Percentiles rank a stretch among this genome's conserved stretches.
phyloP scores from a whole-genome alignment of 1,140 invertebrate genomes.

The Hetaerina americana region DNA sequence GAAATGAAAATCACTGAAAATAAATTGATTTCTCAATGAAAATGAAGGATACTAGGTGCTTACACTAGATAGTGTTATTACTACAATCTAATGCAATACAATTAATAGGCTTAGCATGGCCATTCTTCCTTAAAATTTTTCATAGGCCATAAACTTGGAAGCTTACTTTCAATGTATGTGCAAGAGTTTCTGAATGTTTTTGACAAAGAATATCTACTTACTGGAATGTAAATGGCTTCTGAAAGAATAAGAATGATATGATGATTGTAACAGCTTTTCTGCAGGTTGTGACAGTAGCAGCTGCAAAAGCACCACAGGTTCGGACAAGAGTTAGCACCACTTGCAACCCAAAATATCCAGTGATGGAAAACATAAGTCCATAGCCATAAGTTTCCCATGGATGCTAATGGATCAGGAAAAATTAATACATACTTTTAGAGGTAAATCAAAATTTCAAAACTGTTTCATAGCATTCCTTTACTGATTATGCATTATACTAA shows the following conservation, averaged over 20 bases:
- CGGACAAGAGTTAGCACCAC: conserved; percentile 79
- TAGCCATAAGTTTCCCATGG: conserved; percentile 70
- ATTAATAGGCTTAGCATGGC: background rate
- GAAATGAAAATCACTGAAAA: background rate
- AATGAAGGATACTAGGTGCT: background rate
- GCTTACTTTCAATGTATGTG: background rate
- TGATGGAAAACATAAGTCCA: conserved; percentile 70
- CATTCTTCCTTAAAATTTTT: background rate
- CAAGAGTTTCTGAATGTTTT: background rate
- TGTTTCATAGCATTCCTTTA: too few relatives aligned
- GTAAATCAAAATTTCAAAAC: too few relatives aligned
- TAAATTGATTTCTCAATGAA: background rate
- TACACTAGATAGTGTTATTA: background rate
- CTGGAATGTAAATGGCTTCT: conserved; percentile 88
- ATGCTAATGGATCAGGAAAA: conserved; percentile 37
- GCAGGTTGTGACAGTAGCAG: conserved; percentile 78
- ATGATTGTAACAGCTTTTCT: conserved; percentile 86
- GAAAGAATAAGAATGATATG: conserved; percentile 85
- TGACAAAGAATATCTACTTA: conserved; percentile 38
- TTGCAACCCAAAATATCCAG: conserved; percentile 85
- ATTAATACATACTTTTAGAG: background rate
- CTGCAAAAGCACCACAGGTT: conserved; percentile 75
- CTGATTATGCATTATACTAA: too few relatives aligned
- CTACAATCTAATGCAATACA: background rate
- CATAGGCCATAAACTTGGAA: background rate